A percentile compares a stretch with the other conserved stretches of the same genome.
Conservation (phyloP, 2,888 invertebrate species). For the Choristoneura rosaceana region DNA sequence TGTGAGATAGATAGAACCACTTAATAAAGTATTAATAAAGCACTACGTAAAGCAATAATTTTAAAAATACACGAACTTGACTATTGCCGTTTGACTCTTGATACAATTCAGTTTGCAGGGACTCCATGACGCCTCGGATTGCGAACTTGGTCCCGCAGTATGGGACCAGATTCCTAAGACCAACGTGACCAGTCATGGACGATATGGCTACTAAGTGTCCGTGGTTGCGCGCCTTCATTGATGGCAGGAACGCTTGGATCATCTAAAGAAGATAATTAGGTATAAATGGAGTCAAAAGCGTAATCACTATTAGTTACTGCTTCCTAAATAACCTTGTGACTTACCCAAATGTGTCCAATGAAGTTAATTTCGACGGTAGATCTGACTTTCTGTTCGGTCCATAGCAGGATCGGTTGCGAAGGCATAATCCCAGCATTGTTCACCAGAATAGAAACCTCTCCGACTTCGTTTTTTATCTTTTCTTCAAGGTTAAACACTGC, state of each 20-base stretch:
- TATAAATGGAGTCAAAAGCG: background rate
- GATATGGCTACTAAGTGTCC: constrained; percentile 91
- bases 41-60: too few relatives aligned
- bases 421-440: constrained; percentile 97
- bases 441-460: constrained; percentile 90
- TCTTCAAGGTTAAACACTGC: constrained; percentile 87
- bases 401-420: constrained; percentile 88
- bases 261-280: constrained; percentile 72
- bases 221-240: constrained; percentile 88
- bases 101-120: constrained; percentile 90
- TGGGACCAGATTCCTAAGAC: constrained; percentile 90
- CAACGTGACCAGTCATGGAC: constrained; percentile 91
- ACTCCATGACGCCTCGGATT: constrained; percentile 93
- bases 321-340: constrained; percentile 39
- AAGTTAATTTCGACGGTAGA: constrained; percentile 89
- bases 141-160: constrained; percentile 93
- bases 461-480: constrained; percentile 88
- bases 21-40: too few relatives aligned
- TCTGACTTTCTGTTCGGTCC: constrained; percentile 88
- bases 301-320: background rate
- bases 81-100: constrained; percentile 73
- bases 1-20: too few relatives aligned
- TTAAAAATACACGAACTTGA: constrained; percentile 54
- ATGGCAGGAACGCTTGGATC: constrained; percentile 90
- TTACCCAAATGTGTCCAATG: constrained; percentile 89